Evolutionary conservation across 2,113 vertebrate species (phyloP), one percentile per base, ranked within the genome.

Genomic region (Eudyptes chrysolophus): DNA sequence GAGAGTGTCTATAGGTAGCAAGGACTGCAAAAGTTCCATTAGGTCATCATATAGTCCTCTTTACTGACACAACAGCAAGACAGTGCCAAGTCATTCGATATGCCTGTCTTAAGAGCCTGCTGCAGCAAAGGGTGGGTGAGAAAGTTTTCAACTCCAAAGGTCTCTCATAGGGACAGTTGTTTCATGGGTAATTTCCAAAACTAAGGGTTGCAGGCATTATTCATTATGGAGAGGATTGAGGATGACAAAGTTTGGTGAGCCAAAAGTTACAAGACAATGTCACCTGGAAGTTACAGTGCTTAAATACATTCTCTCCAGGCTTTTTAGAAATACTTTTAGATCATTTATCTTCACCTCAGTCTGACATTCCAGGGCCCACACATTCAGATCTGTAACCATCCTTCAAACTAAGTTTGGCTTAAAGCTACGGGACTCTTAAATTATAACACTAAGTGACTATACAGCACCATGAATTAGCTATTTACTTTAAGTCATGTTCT

Each of bases 21-120:
- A 82, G 57, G 87, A 52, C 92, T 96, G 92, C 81, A 93, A 71
- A 95, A 92, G 81, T 97, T 97, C 96, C 95, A 97, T 97, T 83
- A 96, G 90, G 66, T 97, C 96, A 97, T 80, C 84, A 22, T 83
- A 84, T 34, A 97, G 89, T 40, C 66, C 58, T 94, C 58, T 78
- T 54, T 34, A 84, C 61, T 94, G 92, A 87, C 84, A 89, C 0
- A 3, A 82, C 44, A 89, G 77, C 74, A 76, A 83, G 92, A 49
- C 40, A 55, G 65, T 34, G 81, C 84, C 87, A 92, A 72, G 95
- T 89, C 84, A 97, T 93, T 90, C 0, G 49, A 97, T 96, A 84
- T 79, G 81, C 49, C 89, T 65, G 29, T 68, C 87, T 95, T 68
- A 85, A 92, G 69, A 83, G 66, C 57, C 61, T 79, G 25, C 65